phyloP scores from a whole-genome alignment of 2,888 invertebrate genomes.

The Quadroppia sp. region DNA sequence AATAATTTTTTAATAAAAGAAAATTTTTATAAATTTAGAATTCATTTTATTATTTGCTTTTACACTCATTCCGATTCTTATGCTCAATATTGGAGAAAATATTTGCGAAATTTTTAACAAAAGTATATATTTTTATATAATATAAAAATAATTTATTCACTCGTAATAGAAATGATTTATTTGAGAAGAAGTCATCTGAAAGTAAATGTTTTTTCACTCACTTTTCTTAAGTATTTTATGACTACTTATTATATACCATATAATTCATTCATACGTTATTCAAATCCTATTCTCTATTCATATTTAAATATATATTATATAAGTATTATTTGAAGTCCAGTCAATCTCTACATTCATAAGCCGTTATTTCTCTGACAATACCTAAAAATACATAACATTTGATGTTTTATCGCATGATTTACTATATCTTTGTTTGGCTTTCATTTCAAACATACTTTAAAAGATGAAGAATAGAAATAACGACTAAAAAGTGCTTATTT shows the following conservation, averaged over 20 bases:
- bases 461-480: background rate
- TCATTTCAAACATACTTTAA: background rate
- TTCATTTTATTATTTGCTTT: too few relatives aligned
- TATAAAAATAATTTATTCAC: background rate
- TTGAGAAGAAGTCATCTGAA: conserved; percentile 1
- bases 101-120: too few relatives aligned
- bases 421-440: conserved; percentile 9
- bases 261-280: background rate
- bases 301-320: too few relatives aligned
- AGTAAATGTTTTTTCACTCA: background rate
- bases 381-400: too few relatives aligned
- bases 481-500: conserved; percentile 13
- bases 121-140: background rate
- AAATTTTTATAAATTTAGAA: too few relatives aligned
- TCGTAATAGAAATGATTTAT: conserved; percentile 5
- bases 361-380: too few relatives aligned
- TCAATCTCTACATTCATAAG: too few relatives aligned
- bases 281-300: background rate
- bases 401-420: background rate
- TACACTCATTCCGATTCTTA: background rate
- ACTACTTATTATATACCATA: background rate
- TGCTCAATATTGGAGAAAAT: background rate
- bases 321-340: too few relatives aligned
- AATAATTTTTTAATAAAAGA: too few relatives aligned
- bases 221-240: background rate